These are phyloP conservation scores for Willowsia nigromaculata DNA, from an alignment of 2,888 invertebrate genomes.

Conservation along the genomic window DNA sequence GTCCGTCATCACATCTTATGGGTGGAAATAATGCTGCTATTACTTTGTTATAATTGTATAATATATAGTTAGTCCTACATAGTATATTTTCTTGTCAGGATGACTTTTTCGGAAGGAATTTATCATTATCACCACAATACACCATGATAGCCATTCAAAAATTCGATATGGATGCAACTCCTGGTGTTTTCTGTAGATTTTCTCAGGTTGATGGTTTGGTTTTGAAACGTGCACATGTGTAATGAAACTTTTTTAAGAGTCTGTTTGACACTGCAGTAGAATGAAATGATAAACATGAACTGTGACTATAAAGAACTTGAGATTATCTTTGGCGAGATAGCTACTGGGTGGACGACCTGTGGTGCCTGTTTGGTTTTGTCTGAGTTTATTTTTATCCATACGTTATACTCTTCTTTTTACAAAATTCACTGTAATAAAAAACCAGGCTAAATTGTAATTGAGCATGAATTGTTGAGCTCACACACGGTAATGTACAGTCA, in stretches of 20 bases:
- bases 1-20: slow-evolving; percentile 15
- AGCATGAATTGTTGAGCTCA: slow-evolving; percentile 32
- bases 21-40: neutral
- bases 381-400: neutral
- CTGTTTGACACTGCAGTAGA: neutral
- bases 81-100: neutral
- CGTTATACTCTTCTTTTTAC: neutral
- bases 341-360: slow-evolving; percentile 46
- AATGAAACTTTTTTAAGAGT: neutral
- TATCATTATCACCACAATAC: slow-evolving; percentile 51
- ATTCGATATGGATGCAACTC: slow-evolving; percentile 76
- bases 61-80: neutral
- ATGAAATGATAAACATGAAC: neutral
- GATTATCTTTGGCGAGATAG: neutral
- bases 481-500: slow-evolving; percentile 25
- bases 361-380: slow-evolving; percentile 56
- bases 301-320: neutral
- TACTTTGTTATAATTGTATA: neutral
- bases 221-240: neutral
- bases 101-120: slow-evolving; percentile 69
- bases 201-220: slow-evolving; percentile 28
- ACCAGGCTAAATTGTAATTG: slow-evolving; percentile 63
- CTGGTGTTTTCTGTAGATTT: slow-evolving; percentile 75
- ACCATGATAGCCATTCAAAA: slow-evolving; percentile 63
- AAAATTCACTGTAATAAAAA: neutral